Base-by-base conservation (phyloP, 2,797 vertebrate genomes). In the Orestias chungarensis region DNA sequence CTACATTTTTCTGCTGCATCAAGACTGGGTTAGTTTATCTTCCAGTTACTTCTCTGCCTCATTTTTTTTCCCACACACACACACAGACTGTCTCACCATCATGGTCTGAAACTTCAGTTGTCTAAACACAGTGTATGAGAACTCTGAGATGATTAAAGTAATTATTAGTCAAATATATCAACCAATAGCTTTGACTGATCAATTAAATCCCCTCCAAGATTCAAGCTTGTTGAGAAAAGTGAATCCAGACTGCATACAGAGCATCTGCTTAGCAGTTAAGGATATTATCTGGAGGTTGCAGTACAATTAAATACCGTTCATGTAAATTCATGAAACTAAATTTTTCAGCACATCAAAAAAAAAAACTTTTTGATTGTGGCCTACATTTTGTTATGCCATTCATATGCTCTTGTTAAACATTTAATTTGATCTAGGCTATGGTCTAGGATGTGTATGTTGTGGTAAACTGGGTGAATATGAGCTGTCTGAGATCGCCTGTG, bases 401-500 rank as follows among this genome's bases (percentile, higher is more conserved):
- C 23, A 50, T n/a, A n/a, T n/a, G 8, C 25, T 11, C 15, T 42
- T 29, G 52, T 6, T 29, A 54, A 29, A 54, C 15, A 54, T 54
- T 57, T 57, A 6, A 27, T 29, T 40, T 62, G 1, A 1, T 25
- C 23, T 38, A 11, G 23, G 35, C 5, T 23, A 61, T 52, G 33
- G 25, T 14, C 17, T 40, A 27, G 3, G 2, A 35, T 17, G 3
- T 25, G 33, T 40, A 23, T 1, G 40, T 43, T 46, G 44, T 59
- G 29, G 46, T 57, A 25, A 15, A 0, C 3, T 49, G 46, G 68
- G 71, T 68, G 66, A 70, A 8, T 47, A 6, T 47, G 27, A 6
- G 59, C 31, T 43, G 73, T 49, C 74, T 54, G 77, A 77, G 71
- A 83, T 85, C 57, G 71, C 74, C 82, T 70, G 47, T 0, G 25